A percentile compares a stretch with the other conserved stretches of the same genome.
phyloP scores from a whole-genome alignment of 2,113 vertebrate genomes.

The Apodemus speciosus region DNA sequence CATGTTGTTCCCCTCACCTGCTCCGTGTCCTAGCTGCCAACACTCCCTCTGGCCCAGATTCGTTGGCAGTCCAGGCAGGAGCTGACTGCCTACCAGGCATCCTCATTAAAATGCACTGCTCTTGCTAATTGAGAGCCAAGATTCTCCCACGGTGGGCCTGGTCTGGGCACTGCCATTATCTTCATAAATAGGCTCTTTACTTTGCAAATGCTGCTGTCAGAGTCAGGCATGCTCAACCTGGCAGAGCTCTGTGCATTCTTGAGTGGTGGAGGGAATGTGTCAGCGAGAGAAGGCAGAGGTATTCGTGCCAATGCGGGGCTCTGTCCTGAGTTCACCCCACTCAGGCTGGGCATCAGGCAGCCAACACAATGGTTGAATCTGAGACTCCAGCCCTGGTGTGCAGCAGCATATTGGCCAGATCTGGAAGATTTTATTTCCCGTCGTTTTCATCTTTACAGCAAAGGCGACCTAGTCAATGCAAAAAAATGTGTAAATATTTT shows the following conservation, averaged over 20 bases:
- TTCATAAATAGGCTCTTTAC: conserved; percentile 79
- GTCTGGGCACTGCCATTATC: conserved; percentile 67
- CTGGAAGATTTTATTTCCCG: conserved; percentile 42
- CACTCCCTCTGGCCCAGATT: conserved; percentile 71
- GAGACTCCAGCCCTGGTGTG: not conserved
- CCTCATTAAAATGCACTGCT: conserved; percentile 74
- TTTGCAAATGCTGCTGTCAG: conserved; percentile 71
- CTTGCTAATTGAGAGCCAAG: conserved; percentile 74
- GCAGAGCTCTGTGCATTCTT: conserved; percentile 55
- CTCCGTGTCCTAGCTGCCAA: conserved; percentile 62
- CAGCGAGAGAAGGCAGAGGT: conserved; percentile 48
- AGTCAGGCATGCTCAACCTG: conserved; percentile 61
- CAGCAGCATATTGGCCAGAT: conserved; percentile 51
- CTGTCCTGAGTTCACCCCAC: conserved; percentile 73
- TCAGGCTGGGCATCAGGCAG: conserved; percentile 58
- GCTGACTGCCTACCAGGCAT: conserved; percentile 56
- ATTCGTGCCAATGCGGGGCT: conserved; percentile 3
- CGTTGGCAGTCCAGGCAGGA: conserved; percentile 74
- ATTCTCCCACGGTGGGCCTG: conserved; percentile 69
- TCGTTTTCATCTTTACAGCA: conserved; percentile 50
- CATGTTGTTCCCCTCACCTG: conserved; percentile 71
- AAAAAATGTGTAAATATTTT: conserved; percentile 35
- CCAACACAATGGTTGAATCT: conserved; percentile 35
- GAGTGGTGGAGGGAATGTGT: conserved; percentile 33
- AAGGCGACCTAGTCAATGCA: conserved; percentile 40